Conservation (phyloP, 2,113 vertebrate species). For the Mormoops blainvillei region DNA sequence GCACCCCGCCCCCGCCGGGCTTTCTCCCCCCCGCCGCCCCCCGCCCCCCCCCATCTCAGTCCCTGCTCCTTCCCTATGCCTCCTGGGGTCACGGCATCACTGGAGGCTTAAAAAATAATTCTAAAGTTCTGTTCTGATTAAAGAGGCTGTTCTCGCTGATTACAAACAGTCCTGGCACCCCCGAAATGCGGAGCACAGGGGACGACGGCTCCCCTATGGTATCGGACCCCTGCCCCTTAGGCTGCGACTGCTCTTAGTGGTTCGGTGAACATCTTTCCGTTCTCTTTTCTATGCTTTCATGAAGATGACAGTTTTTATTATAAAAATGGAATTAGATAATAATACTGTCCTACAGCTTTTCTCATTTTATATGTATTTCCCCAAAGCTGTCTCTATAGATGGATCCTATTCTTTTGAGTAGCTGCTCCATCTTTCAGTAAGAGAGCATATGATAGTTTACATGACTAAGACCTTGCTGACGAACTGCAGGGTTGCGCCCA, state of each 20-base stretch:
- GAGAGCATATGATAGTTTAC: not conserved
- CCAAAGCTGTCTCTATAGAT: no score
- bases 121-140: not conserved
- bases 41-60: not conserved
- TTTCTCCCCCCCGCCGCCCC: not conserved
- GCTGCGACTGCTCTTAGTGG: not conserved
- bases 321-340: not conserved
- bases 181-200: not conserved
- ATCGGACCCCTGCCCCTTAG: not conserved
- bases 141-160: not conserved
- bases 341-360: not conserved
- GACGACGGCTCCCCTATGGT: not conserved
- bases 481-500: no score
- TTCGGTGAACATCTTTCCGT: not conserved
- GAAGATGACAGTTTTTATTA: not conserved
- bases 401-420: not conserved
- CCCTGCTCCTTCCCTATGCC: not conserved
- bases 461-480: fast-evolving
- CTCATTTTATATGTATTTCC: not conserved
- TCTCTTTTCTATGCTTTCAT: not conserved
- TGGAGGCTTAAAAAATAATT: not conserved
- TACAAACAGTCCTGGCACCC: not conserved
- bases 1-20: not conserved
- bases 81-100: not conserved
- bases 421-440: no score